These are phyloP conservation scores for Gallirallus australis DNA, from an alignment of 2,797 vertebrate species.

Conservation along the genomic window DNA sequence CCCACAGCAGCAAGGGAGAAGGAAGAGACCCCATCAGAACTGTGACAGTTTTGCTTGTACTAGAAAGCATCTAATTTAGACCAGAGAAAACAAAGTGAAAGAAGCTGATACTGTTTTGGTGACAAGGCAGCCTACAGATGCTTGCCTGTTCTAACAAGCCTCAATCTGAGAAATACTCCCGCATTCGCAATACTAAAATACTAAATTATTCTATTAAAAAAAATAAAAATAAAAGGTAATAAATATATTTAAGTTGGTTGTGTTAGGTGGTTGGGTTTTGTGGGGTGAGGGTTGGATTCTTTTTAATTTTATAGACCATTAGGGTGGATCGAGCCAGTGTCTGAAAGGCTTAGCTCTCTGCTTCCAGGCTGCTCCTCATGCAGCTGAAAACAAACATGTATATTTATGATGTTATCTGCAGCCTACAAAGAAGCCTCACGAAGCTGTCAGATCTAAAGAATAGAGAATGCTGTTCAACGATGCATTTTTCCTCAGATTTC, in stretches of 20 bases:
- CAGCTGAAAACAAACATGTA: slow-evolving; percentile 18
- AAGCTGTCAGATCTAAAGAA: slow-evolving; percentile 27
- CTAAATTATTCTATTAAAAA: background rate
- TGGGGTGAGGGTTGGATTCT: too few species aligned
- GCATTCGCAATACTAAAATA: background rate
- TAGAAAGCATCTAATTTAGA: background rate
- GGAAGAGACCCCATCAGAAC: background rate
- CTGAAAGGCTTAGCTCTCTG: background rate
- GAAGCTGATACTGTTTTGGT: background rate
- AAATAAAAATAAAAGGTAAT: too few species aligned
- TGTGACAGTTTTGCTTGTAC: background rate
- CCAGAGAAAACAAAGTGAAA: background rate
- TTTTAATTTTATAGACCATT: background rate
- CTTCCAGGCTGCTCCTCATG: background rate
- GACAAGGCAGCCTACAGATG: background rate
- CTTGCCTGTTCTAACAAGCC: background rate
- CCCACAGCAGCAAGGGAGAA: background rate
- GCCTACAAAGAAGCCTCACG: background rate
- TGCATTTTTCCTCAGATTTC: slow-evolving; percentile 12
- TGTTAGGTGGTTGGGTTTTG: background rate
- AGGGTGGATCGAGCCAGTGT: background rate
- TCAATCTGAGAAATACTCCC: background rate
- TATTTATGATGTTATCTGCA: slow-evolving; percentile 35
- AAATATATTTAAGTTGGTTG: background rate
- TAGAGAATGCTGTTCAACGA: background rate